Percentiles rank a stretch among this genome's conserved stretches.
Evolutionary conservation across 2,113 vertebrate species (phyloP).

Genomic region (Campylomormyrus numenius): DNA sequence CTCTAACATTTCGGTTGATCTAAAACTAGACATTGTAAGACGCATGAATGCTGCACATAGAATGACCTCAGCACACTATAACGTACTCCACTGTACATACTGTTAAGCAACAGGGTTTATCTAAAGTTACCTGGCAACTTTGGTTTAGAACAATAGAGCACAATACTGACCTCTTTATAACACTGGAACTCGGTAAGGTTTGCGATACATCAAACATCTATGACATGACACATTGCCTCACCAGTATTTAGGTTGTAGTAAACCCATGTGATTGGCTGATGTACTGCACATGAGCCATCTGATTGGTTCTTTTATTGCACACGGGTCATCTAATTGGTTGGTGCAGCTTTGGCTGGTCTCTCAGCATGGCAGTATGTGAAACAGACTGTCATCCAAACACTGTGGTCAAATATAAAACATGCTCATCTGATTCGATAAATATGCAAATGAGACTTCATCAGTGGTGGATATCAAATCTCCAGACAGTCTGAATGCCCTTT

Average conservation of each 20-base stretch:
- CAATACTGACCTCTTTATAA: neutral
- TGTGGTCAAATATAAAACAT: neutral
- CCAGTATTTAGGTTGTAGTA: neutral
- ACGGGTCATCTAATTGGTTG: neutral
- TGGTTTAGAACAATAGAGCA: neutral
- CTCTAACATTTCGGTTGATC: neutral
- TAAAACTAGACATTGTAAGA: neutral
- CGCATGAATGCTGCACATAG: neutral
- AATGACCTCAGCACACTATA: neutral
- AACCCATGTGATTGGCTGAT: neutral
- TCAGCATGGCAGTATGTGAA: neutral
- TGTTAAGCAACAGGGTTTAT: neutral
- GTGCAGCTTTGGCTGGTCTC: neutral
- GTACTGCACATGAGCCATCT: neutral
- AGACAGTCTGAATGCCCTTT: neutral
- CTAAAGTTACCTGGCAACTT: neutral
- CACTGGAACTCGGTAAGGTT: neutral
- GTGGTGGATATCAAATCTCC: neutral
- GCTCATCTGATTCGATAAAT: neutral
- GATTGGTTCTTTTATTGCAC: neutral
- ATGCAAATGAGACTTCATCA: neutral
- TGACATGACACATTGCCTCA: neutral
- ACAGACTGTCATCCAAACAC: neutral
- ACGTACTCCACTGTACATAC: neutral
- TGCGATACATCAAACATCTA: slow-evolving; percentile 3